A percentile compares a stretch with the other conserved stretches of the same genome.
Evolutionary conservation across 2,888 invertebrate genomes (phyloP).

Genomic region (Perizoma flavofasciatum): DNA sequence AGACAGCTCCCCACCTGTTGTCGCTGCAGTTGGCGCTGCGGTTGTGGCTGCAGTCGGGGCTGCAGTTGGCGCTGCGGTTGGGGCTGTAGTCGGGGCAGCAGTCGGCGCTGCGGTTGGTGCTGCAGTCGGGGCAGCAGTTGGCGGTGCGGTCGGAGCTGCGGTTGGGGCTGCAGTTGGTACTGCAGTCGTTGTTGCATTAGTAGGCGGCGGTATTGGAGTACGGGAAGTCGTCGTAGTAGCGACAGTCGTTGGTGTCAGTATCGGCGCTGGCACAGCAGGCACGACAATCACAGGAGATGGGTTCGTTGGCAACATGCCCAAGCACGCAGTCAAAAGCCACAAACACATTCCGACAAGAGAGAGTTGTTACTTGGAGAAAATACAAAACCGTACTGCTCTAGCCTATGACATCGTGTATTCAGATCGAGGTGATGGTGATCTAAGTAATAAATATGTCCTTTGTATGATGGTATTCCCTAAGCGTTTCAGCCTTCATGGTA

Average conservation of each 20-base stretch:
- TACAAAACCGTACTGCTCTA: slow-evolving; percentile 20
- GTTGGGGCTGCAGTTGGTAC: slow-evolving; percentile 41
- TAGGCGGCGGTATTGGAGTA: slow-evolving; percentile 31
- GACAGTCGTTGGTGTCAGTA: slow-evolving; percentile 56
- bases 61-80: slow-evolving; percentile 32
- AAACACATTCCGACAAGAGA: slow-evolving; percentile 66
- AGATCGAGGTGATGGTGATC: slow-evolving; percentile 50
- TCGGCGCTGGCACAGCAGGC: slow-evolving; percentile 69
- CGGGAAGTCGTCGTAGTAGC: slow-evolving; percentile 37
- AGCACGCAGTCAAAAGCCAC: slow-evolving; percentile 78
- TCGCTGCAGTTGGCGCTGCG: slow-evolving; percentile 34
- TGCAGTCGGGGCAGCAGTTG: slow-evolving; percentile 38
- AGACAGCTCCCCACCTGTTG: slow-evolving; percentile 62
- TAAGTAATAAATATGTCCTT: slow-evolving; percentile 74
- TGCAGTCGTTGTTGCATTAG: slow-evolving; percentile 38
- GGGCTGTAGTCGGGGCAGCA: slow-evolving; percentile 34
- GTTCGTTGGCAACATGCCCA: slow-evolving; percentile 69
- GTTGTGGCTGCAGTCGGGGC: slow-evolving; percentile 38
- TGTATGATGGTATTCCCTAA: slow-evolving; percentile 74
- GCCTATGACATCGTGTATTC: slow-evolving; percentile 30
- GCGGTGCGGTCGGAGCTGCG: slow-evolving; percentile 36
- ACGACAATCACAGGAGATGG: slow-evolving; percentile 48
- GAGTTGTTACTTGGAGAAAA: slow-evolving; percentile 26
- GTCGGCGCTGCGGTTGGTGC: slow-evolving; percentile 43
- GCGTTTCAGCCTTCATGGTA: slow-evolving; percentile 79